Evolutionary conservation across 2,888 invertebrate species (phyloP), one percentile per base, ranked within the genome.

Genomic region (Monochamus alternatus): DNA sequence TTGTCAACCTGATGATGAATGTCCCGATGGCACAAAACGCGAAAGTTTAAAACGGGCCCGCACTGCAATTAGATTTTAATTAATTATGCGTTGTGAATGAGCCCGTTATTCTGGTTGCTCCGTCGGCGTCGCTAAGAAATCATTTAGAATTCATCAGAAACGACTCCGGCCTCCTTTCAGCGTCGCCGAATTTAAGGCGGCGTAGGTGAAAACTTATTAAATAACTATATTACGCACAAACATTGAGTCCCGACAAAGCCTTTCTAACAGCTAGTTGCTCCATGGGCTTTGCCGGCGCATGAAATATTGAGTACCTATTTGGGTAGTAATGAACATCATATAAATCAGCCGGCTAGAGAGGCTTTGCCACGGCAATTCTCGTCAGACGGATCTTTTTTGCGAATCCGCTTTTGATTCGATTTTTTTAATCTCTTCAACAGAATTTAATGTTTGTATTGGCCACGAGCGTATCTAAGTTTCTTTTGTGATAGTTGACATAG

Each of bases 61-160:
- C 86, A 87, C 85, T 85, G 88, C 89, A 89, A 89, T 89, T 89
- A 89, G 88, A 88, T 87, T 89, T 88, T 89, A 89, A 89, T 89
- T 89, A 89, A 89, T 89, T 88, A 89, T 88, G 87, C 88, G 85
- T 85, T 87, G 86, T 88, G 88, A 88, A 89, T 87, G 87, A 85
- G 84, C 47, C 80, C 84, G 82, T 82, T 85, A 83, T 83, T 85
- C 84, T 83, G 84, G 82, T 82, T 84, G 80, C 82, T 82, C 75
- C 73, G 22, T 80, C 80, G 74, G 69, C 77, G 79, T 80, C 80
- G 74, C 79, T 72, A 75, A 76, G 80, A 77, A 81, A 82, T 83
- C 82, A 83, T 83, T 83, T 83, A 82, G 81, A 83, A 81, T 83
- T 83, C 81, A 62, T 76, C 79, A 74, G 76, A 80, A 83, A 83